Percentiles rank a stretch among this genome's conserved stretches.
Evolutionary conservation across 2,888 invertebrate species (phyloP).

Genomic region (Hofmannophila pseudospretella): DNA sequence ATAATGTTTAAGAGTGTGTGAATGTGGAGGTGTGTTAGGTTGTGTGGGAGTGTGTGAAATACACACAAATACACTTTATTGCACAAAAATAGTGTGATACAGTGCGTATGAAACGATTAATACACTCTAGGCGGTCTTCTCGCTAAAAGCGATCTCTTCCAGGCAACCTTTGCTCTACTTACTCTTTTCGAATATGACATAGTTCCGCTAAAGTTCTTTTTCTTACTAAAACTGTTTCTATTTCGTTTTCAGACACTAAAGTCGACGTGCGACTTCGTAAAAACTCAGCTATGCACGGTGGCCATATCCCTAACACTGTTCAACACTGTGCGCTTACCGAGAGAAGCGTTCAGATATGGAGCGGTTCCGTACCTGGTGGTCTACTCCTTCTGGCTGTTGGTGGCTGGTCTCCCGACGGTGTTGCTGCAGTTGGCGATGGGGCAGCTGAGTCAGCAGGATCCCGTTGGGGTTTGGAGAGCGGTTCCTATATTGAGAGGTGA

Average conservation of each 20-base stretch:
- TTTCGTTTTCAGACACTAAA: slow-evolving; percentile 61
- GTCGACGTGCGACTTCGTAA: slow-evolving; percentile 51
- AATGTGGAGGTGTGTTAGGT: too few relatives aligned
- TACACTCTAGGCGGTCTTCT: too few relatives aligned
- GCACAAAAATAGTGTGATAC: too few relatives aligned
- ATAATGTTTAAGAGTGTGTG: too few relatives aligned
- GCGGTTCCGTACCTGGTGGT: slow-evolving; percentile 79
- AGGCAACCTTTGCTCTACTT: too few relatives aligned
- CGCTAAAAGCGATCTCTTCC: too few relatives aligned
- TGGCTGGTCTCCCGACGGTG: slow-evolving; percentile 78
- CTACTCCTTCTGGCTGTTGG: slow-evolving; percentile 76
- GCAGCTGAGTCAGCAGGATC: slow-evolving; percentile 81
- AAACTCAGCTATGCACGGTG: slow-evolving; percentile 74
- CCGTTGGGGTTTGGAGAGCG: slow-evolving; percentile 82
- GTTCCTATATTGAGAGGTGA: slow-evolving; percentile 82
- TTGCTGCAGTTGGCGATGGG: slow-evolving; percentile 81
- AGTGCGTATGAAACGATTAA: too few relatives aligned
- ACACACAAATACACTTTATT: too few relatives aligned
- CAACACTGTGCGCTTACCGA: slow-evolving; percentile 79
- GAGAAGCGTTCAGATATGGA: slow-evolving; percentile 78
- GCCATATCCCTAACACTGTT: slow-evolving; percentile 79
- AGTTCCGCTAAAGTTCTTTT: too few relatives aligned
- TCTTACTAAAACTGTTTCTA: too few relatives aligned
- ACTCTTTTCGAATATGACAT: too few relatives aligned
- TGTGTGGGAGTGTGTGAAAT: too few relatives aligned